Conservation (phyloP, 2,888 invertebrate genomes). For the Heliothis peltigera region DNA sequence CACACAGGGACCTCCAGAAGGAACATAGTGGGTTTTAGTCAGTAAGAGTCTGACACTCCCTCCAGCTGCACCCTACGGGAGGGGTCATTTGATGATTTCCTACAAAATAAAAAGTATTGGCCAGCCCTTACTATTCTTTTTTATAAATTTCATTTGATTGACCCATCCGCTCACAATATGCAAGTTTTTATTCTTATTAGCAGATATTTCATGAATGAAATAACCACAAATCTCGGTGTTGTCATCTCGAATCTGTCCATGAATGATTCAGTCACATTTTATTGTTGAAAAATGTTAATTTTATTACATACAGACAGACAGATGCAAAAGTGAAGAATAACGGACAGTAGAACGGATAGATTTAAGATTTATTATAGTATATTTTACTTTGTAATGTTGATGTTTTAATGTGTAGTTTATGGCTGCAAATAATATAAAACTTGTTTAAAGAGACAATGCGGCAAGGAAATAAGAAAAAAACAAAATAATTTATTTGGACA, state of each 20-base stretch:
- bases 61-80: no score
- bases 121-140: no score
- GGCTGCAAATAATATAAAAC: background rate
- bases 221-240: constrained; percentile 49
- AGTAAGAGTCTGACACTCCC: no score
- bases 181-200: constrained; percentile 24
- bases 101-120: no score
- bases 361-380: constrained; percentile 52
- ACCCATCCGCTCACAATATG: constrained; percentile 28
- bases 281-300: constrained; percentile 62
- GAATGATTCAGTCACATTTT: constrained; percentile 61
- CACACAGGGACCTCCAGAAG: no score
- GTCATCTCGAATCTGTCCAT: constrained; percentile 50
- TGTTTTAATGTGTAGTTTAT: constrained; percentile 17
- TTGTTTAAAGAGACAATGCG: background rate
- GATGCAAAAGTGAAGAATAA: constrained; percentile 52
- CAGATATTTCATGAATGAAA: constrained; percentile 50
- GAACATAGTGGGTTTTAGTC: no score
- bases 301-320: constrained; percentile 53
- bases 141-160: constrained; percentile 29
- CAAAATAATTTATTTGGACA: no score
- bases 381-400: constrained; percentile 54
- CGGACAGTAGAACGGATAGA: constrained; percentile 28
- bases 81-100: no score
- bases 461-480: no score